phyloP scores from a whole-genome alignment of 2,888 invertebrate genomes.

The Cephus runcator region DNA sequence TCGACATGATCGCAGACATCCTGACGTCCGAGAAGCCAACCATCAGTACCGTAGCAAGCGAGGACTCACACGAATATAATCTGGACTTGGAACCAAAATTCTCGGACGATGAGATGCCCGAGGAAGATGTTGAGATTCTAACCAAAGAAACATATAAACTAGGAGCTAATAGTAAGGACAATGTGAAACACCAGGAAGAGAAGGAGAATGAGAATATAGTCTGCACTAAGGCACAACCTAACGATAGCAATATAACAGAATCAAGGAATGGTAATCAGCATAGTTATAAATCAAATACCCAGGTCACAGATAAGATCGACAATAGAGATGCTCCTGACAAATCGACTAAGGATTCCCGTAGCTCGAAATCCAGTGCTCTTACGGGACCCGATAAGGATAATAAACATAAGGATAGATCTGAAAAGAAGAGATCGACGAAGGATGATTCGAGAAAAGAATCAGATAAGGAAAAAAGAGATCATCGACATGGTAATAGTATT shows the following conservation, averaged over 20 bases:
- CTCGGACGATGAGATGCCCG: constrained; percentile 60
- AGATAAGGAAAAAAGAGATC: constrained; percentile 27
- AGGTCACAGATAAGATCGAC: neutral
- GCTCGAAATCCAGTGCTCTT: neutral
- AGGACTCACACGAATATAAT: constrained; percentile 42
- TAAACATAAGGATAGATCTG: neutral
- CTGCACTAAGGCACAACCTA: neutral
- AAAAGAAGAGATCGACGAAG: neutral
- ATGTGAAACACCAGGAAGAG: constrained; percentile 23
- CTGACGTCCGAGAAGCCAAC: constrained; percentile 38
- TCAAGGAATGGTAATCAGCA: neutral
- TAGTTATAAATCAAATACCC: neutral
- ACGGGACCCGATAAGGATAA: neutral
- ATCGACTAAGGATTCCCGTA: neutral
- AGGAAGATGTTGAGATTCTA: constrained; percentile 30
- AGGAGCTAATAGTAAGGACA: neutral
- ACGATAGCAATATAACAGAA: neutral
- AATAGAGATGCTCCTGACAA: neutral
- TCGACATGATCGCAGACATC: constrained; percentile 65
- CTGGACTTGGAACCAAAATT: constrained; percentile 51
- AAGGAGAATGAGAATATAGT: constrained; percentile 27
- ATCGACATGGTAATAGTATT: constrained; percentile 23
- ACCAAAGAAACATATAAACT: constrained; percentile 44
- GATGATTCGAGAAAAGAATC: constrained; percentile 23
- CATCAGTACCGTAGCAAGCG: constrained; percentile 20